Conservation (phyloP, 2,797 vertebrate species). For the Parauchenoglanis punctatus region DNA sequence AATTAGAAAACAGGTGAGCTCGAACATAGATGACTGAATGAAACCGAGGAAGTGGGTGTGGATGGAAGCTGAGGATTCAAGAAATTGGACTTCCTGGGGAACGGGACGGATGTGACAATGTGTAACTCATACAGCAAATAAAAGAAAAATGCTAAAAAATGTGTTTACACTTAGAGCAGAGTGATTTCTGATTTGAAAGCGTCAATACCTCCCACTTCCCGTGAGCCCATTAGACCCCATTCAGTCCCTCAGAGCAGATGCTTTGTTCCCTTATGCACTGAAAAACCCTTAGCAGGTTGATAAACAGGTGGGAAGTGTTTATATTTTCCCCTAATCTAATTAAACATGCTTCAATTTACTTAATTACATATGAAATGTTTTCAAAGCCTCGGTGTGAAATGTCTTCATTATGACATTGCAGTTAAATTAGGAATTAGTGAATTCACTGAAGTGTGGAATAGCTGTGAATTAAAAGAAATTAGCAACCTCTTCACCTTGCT, state of each 20-base stretch:
- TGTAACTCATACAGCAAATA: neutral
- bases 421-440: conserved; percentile 70
- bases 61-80: neutral
- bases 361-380: conserved; percentile 79
- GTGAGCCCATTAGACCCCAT: conserved; percentile 39
- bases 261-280: conserved; percentile 44
- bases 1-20: neutral
- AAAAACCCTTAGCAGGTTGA: conserved; percentile 54
- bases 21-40: neutral
- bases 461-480: conserved; percentile 40
- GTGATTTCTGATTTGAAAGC: conserved; percentile 31
- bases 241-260: conserved; percentile 51
- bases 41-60: neutral
- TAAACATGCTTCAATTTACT: conserved; percentile 77
- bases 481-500: conserved; percentile 31
- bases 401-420: conserved; percentile 62
- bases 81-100: neutral
- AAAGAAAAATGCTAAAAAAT: neutral
- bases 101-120: neutral
- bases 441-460: conserved; percentile 54
- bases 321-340: conserved; percentile 76
- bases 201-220: conserved; percentile 43
- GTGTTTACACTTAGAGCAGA: conserved; percentile 8
- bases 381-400: conserved; percentile 64
- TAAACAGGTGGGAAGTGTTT: conserved; percentile 75